These are phyloP conservation scores for Hycleus cichorii DNA, from an alignment of 1,140 invertebrate species.

Conservation along the genomic window DNA sequence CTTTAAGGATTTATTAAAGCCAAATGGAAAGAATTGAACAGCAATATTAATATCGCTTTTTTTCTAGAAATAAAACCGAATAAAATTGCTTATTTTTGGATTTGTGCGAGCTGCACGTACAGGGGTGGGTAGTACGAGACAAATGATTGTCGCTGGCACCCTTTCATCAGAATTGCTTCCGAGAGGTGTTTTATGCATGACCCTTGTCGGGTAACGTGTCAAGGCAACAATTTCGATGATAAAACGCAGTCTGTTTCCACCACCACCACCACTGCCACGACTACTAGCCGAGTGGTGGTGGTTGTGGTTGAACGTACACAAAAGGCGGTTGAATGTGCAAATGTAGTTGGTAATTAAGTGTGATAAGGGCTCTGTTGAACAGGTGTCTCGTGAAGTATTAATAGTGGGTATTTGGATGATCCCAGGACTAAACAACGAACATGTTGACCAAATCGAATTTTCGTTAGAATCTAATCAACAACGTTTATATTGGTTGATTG, in stretches of 20 bases:
- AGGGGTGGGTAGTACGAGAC: background rate
- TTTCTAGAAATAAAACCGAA: no score
- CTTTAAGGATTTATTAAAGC: no score
- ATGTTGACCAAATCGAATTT: background rate
- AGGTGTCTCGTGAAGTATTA: conserved; percentile 15
- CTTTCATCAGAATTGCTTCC: background rate
- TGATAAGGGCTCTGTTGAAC: conserved; percentile 10
- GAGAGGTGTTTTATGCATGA: conserved; percentile 1
- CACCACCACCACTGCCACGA: background rate
- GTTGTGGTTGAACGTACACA: background rate
- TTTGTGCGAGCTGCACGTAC: no score
- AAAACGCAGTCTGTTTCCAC: background rate
- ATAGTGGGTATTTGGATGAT: conserved; percentile 3
- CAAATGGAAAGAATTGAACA: no score
- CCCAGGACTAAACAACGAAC: conserved; percentile 2
- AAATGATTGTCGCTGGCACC: conserved; percentile 2
- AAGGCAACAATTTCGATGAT: conserved; percentile 6
- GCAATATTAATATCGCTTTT: no score
- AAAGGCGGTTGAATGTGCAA: conserved; percentile 9
- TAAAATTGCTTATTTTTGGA: no score
- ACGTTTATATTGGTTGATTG: conserved; percentile 1
- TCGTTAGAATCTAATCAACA: background rate
- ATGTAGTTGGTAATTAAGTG: conserved; percentile 14
- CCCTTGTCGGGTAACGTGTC: background rate
- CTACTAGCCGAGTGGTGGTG: conserved; percentile 1